Base-by-base conservation (phyloP, 2,888 invertebrate species). In the Fragum sueziense region DNA sequence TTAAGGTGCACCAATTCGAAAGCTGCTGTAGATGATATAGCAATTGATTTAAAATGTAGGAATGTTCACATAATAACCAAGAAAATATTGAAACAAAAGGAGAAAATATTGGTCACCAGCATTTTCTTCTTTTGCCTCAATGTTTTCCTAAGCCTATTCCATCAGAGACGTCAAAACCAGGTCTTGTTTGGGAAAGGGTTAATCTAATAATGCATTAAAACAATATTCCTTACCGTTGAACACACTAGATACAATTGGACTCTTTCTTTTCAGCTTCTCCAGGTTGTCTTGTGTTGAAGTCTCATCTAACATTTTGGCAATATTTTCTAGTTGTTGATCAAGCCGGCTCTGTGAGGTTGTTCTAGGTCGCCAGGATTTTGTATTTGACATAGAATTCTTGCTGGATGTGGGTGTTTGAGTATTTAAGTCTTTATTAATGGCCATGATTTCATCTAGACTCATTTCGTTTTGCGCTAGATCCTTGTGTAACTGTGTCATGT, bases 251-350 rank as follows among this genome's bases (percentile, higher is more conserved):
- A 84, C 70, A 31, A 57, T 57, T 70, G 69, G 61, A 29, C 75
- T 34, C 31, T 75, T 68, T 62, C 70, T 51, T 51, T 71, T 57
- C 22, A 34, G 33, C 14, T 76, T 74, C 2, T 54, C 29, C 51
- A 72, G 74, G 20, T 67, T 74, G 47, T 85, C 71, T 25, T 89
- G 88, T 52, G 76, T 75, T 0, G 88, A 82, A 1, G 90, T 88
- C 22, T 90, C 89, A 37, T 92, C 90, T 20, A 92, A 82, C 85
- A 91, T 88, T 76, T 88, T 88, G 11, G 91, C 86, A 47, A 92
- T 90, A 73, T 89, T 87, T 68, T 89, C 87, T 78, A 91, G 82
- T 74, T 91, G 89, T 67, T 88, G 86, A 74, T 91, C 91, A 68
- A 88, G 79, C 20, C 80, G 62, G 20, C 70, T 59, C 33, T 74